Conservation (phyloP, 2,113 vertebrate genomes). For the Alces alces region DNA sequence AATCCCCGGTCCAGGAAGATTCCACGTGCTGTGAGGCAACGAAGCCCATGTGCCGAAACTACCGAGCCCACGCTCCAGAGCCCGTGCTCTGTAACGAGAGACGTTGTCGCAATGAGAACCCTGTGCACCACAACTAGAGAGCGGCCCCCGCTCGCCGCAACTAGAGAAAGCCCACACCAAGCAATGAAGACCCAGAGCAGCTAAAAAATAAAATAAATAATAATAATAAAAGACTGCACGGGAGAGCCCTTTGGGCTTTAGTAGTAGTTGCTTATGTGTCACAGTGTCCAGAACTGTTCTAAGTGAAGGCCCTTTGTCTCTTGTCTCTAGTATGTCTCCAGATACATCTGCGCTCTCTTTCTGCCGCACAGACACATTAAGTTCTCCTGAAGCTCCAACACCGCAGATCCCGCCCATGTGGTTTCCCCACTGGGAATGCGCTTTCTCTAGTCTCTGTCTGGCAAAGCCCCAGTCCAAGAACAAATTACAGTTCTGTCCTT, state of each 20-base stretch:
- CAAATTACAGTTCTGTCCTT: neutral
- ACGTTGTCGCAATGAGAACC: neutral
- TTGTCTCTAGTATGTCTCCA: neutral
- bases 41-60: neutral
- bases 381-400: neutral
- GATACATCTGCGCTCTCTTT: neutral
- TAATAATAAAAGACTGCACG: neutral
- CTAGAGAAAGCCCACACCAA: neutral
- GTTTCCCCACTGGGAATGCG: neutral
- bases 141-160: accelerated
- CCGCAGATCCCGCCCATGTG: neutral
- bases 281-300: neutral
- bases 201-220: neutral
- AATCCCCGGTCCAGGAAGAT: neutral
- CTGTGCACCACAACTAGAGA: neutral
- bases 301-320: neutral
- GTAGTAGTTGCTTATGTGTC: neutral
- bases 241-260: neutral
- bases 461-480: neutral
- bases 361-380: neutral
- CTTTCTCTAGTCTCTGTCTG: neutral
- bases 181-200: neutral
- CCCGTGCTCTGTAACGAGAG: neutral
- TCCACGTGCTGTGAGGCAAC: neutral
- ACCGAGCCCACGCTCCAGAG: neutral